A percentile compares a stretch with the other conserved stretches of the same genome.
phyloP scores from a whole-genome alignment of 2,797 vertebrate species.

The Semaprochilodus insignis region DNA sequence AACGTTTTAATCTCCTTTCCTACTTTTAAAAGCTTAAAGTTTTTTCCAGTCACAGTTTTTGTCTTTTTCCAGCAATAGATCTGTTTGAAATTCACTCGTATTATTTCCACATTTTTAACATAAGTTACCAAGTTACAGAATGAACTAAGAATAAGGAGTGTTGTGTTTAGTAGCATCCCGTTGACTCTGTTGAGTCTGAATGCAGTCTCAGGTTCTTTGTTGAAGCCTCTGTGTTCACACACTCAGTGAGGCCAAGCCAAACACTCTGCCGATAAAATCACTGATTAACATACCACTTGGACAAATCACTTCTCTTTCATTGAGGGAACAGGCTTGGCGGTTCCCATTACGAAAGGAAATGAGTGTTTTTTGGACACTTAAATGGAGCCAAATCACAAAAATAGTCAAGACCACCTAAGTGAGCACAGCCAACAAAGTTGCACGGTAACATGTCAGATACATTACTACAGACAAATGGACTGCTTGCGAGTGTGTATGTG shows the following conservation, averaged over 20 bases:
- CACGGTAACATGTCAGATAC: not conserved
- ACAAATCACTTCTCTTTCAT: constrained; percentile 57
- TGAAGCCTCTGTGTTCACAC: constrained; percentile 39
- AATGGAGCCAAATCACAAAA: constrained; percentile 30
- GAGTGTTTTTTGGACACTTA: constrained; percentile 46
- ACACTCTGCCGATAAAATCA: constrained; percentile 60
- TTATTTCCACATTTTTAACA: not conserved
- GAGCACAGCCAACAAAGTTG: constrained; percentile 14
- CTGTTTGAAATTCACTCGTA: not conserved
- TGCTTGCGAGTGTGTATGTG: not conserved
- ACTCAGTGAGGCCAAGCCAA: constrained; percentile 66
- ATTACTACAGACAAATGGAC: not conserved
- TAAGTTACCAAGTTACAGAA: not conserved
- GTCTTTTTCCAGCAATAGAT: not conserved
- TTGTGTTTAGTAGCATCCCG: constrained; percentile 8
- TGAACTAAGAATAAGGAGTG: not conserved
- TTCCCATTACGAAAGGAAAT: constrained; percentile 55
- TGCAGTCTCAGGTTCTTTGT: constrained; percentile 40
- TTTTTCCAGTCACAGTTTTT: not conserved
- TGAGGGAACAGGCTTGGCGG: constrained; percentile 30
- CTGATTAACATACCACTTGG: constrained; percentile 62
- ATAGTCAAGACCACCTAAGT: constrained; percentile 27
- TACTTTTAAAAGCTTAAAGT: not conserved
- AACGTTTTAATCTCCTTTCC: not conserved
- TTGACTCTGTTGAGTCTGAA: not conserved